These are phyloP conservation scores for Epinotia nisella DNA, from an alignment of 2,888 invertebrate genomes.

Conservation along the genomic window DNA sequence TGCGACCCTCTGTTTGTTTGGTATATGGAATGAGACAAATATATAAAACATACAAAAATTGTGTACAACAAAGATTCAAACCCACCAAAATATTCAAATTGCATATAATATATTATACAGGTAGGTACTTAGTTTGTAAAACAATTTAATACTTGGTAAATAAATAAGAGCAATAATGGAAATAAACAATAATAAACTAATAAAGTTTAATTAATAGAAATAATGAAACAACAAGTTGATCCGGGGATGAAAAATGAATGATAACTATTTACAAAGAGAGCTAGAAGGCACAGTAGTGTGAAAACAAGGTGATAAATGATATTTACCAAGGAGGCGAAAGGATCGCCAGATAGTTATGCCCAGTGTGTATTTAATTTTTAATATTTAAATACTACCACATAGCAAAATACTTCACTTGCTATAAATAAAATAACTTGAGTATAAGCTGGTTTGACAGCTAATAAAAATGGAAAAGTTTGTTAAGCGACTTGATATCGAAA, in stretches of 20 bases:
- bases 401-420: background rate
- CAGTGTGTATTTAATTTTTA: conserved; percentile 27
- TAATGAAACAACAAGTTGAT: conserved; percentile 1
- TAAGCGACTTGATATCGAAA: conserved; percentile 7
- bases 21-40: background rate
- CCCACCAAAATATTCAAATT: background rate
- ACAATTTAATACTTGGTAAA: background rate
- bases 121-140: background rate
- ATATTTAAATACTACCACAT: conserved; percentile 26
- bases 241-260: conserved; percentile 21
- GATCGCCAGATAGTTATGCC: conserved; percentile 25
- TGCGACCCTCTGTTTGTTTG: background rate
- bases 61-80: background rate
- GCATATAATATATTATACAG: too few species aligned
- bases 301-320: conserved; percentile 56
- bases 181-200: background rate
- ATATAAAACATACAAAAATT: background rate
- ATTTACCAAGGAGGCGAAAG: conserved; percentile 45
- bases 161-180: background rate
- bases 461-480: conserved; percentile 9
- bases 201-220: background rate
- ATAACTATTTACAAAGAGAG: conserved; percentile 72
- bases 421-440: background rate
- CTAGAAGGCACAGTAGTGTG: conserved; percentile 82
- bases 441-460: conserved; percentile 9